Base-by-base conservation (phyloP, 2,113 vertebrate genomes). In the Labeo rohita region DNA sequence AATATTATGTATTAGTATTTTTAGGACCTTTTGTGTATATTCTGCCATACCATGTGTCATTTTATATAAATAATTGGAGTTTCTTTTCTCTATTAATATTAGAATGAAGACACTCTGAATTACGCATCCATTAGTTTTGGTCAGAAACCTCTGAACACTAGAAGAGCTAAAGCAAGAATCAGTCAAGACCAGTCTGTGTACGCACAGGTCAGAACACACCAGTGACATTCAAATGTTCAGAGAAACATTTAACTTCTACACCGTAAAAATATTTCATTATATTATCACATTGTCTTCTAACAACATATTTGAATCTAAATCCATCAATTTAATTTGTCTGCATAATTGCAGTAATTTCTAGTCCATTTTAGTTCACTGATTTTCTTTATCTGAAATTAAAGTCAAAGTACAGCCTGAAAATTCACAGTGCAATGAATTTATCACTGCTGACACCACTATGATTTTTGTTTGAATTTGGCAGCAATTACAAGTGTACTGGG, bases 71-170 rank as follows among this genome's bases (percentile, higher is more conserved):
- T 43, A 72, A 72, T 21, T 43, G 68, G 16, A 68, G 6, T 18
- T 18, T 39, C 0, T 68, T 39, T 28, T 28, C 28, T 28, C 28
- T 39, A 16, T 68, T 68, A 36, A 39, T 68, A 15, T 68, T 16
- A 68, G 66, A 68, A 68, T 39, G 66, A 68, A 39, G 66, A 18
- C 66, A 39, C 13, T 0, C 3, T 72, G 68, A 72, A 72, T 72
- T 72, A 72, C 10, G 68, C 68, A 72, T 1, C 36, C 36, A 72
- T 72, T 72, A 72, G 68, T 21, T 72, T 72, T 21, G 4, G 16
- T 43, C 68, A 72, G 36, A 72, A 72, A 72, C 8, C 68, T 72
- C 16, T 72, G 36, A 72, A 72, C 8, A 72, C 68, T 13, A 72
- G 68, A 72, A 72, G 68, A 18, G 39, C 36, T 36, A 72, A 72